These are phyloP conservation scores for Helarctos malayanus DNA, from an alignment of 2,797 vertebrate genomes.

Conservation along the genomic window DNA sequence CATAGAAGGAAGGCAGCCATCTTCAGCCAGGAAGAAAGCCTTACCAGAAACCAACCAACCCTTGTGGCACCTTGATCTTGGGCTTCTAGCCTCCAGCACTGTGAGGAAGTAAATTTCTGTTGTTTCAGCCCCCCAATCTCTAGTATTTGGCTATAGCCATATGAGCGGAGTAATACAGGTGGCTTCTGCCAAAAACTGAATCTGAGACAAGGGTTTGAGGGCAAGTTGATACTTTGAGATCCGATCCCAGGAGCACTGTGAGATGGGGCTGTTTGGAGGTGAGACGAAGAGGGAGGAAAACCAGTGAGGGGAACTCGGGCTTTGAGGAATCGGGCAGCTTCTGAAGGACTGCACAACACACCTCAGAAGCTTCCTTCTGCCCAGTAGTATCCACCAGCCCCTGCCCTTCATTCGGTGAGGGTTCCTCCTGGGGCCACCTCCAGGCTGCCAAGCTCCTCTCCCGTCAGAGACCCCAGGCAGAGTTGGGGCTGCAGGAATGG, in stretches of 20 bases:
- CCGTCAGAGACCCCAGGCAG: background rate
- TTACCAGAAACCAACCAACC: background rate
- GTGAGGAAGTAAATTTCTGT: background rate
- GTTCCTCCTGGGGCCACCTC: background rate
- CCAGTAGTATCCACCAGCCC: background rate
- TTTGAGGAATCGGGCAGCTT: background rate
- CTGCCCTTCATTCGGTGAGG: background rate
- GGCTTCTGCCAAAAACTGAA: background rate
- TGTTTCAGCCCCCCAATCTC: background rate
- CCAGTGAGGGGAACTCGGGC: background rate
- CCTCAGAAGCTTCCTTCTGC: background rate
- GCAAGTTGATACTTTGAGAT: background rate
- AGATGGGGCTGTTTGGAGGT: background rate
- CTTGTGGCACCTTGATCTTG: background rate
- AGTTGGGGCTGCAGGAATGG: background rate
- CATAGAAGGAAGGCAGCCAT: background rate
- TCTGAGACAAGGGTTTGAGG: background rate
- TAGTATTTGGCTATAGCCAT: background rate
- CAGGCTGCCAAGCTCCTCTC: background rate
- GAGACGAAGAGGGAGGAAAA: background rate
- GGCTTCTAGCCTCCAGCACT: background rate
- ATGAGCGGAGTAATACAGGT: background rate
- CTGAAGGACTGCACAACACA: background rate
- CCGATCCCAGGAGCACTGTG: background rate
- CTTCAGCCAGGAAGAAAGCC: background rate